Evolutionary conservation across 1,140 invertebrate species (phyloP).

Genomic region (Chionoecetes opilio): DNA sequence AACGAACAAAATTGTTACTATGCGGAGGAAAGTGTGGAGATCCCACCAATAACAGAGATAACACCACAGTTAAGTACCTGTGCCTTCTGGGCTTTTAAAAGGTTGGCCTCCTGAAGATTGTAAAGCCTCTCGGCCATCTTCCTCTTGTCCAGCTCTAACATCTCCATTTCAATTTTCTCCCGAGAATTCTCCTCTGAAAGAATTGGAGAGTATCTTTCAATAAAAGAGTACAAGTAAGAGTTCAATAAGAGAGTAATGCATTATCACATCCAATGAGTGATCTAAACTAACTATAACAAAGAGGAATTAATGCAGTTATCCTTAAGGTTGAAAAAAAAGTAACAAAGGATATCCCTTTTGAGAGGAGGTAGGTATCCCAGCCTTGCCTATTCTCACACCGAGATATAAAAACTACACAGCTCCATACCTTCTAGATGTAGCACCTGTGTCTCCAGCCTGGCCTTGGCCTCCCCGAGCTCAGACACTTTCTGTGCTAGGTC

Average conservation of each 20-base stretch:
- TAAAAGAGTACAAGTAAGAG: too few relatives aligned
- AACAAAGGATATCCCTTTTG: too few relatives aligned
- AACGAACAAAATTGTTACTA: too few relatives aligned
- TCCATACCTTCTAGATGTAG: background rate
- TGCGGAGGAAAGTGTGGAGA: background rate
- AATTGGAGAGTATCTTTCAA: background rate
- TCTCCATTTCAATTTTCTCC: background rate
- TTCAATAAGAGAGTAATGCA: too few relatives aligned
- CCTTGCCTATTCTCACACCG: too few relatives aligned
- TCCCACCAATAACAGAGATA: background rate
- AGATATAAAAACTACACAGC: too few relatives aligned
- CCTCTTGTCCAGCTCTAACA: constrained; percentile 4
- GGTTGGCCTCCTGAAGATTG: background rate
- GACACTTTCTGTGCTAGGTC: background rate
- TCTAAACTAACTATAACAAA: too few relatives aligned
- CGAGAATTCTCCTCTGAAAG: background rate
- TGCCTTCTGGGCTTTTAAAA: background rate
- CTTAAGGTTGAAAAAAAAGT: too few relatives aligned
- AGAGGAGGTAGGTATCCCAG: too few relatives aligned
- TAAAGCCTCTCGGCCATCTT: background rate
- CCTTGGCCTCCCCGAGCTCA: background rate
- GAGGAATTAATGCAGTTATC: too few relatives aligned
- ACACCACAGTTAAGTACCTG: background rate
- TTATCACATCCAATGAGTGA: too few relatives aligned
- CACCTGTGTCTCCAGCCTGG: background rate